These are phyloP conservation scores for Mesocentrotus franciscanus DNA, from an alignment of 53 echinoderm and acorn worm species.

Conservation along the genomic window DNA sequence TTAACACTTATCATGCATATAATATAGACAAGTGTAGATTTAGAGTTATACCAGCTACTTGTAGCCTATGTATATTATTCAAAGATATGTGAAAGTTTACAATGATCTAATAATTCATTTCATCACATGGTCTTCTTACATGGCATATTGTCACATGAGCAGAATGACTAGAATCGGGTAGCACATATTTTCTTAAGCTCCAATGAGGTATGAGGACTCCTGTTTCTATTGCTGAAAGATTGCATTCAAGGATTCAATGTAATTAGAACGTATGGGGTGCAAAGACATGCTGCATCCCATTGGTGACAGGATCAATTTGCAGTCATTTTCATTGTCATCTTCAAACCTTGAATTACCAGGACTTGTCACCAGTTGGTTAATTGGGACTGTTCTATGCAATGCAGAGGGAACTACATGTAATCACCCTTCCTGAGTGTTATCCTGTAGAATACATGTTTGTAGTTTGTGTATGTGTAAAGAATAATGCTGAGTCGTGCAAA, in stretches of 20 bases:
- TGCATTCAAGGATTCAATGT: background rate
- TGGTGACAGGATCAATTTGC: background rate
- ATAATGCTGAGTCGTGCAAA: background rate
- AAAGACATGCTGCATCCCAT: background rate
- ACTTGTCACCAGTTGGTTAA: constrained; percentile 32
- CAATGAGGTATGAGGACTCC: background rate
- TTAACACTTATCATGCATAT: background rate
- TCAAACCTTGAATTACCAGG: background rate
- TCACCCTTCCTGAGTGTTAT: too few relatives aligned
- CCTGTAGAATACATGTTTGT: too few relatives aligned
- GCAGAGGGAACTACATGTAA: too few relatives aligned
- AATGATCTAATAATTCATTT: background rate
- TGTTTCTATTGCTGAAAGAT: constrained; percentile 4
- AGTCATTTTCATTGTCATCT: background rate
- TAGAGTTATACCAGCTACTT: background rate
- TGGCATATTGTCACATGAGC: background rate
- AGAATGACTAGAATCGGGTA: background rate
- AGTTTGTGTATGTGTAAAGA: too few relatives aligned
- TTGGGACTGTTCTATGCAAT: background rate
- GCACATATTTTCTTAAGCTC: background rate
- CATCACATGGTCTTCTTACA: background rate
- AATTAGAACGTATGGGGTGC: background rate
- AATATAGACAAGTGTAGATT: background rate
- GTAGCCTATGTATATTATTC: background rate
- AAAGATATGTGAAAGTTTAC: background rate